Conservation (phyloP, 2,113 vertebrate species). For the Lophochroa leadbeateri region DNA sequence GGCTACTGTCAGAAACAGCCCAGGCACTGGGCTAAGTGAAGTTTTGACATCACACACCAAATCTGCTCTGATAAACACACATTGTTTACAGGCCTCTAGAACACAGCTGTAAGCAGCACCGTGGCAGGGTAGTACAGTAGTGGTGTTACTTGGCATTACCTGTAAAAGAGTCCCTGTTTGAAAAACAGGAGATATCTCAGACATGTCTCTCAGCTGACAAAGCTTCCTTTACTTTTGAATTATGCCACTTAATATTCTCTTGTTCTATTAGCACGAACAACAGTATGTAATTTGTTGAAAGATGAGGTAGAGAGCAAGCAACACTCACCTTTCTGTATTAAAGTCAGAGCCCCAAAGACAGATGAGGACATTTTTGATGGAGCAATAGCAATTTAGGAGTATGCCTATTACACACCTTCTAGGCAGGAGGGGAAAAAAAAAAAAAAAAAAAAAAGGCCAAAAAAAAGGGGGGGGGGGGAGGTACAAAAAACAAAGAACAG, state of each 20-base stretch:
- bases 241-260: neutral
- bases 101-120: rapidly evolving
- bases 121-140: rapidly evolving
- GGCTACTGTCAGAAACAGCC: neutral
- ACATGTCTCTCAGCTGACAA: neutral
- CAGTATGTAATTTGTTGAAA: neutral
- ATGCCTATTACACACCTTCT: neutral
- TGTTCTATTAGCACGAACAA: neutral
- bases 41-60: neutral
- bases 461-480: no score
- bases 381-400: neutral
- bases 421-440: neutral
- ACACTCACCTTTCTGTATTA: neutral
- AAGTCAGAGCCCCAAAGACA: neutral
- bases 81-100: neutral
- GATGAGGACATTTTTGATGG: neutral
- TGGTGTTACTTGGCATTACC: neutral
- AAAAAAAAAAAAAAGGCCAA: no score
- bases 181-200: neutral
- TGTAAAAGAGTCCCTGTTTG: neutral
- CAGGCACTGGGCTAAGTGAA: neutral
- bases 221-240: neutral
- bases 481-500: no score
- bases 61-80: neutral
- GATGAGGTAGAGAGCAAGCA: neutral